Evolutionary conservation across 2,797 vertebrate species (phyloP).

Genomic region (Coranthus polyacanthus): DNA sequence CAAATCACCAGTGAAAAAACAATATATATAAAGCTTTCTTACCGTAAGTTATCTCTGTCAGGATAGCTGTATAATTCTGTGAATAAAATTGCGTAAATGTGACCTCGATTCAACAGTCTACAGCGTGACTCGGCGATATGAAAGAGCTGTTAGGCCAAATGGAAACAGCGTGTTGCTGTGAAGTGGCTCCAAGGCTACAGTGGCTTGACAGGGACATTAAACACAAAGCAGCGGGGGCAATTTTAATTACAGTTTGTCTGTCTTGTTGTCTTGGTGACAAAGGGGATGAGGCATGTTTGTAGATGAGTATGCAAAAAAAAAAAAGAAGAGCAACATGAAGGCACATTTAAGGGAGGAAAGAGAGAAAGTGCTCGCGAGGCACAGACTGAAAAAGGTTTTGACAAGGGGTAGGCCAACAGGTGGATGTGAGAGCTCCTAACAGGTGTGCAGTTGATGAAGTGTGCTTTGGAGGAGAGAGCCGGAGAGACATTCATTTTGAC

Average conservation of each 20-base stretch:
- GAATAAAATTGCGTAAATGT: slow-evolving; percentile 34
- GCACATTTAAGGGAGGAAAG: background rate
- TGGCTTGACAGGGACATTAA: slow-evolving; percentile 56
- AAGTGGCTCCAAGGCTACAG: slow-evolving; percentile 43
- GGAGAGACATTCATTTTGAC: slow-evolving; percentile 49
- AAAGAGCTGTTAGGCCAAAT: slow-evolving; percentile 31
- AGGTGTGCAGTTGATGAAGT: slow-evolving; percentile 50
- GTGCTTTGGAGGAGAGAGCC: slow-evolving; percentile 21
- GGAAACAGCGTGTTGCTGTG: slow-evolving; percentile 17
- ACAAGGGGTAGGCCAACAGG: slow-evolving; percentile 16
- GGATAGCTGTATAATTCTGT: slow-evolving; percentile 2
- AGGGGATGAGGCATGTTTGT: slow-evolving; percentile 38
- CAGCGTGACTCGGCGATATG: slow-evolving; percentile 14
- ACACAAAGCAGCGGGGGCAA: slow-evolving; percentile 52
- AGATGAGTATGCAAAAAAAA: slow-evolving; percentile 32
- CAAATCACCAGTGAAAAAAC: too few relatives aligned
- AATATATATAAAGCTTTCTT: background rate
- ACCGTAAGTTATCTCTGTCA: background rate
- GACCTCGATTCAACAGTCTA: slow-evolving; percentile 26
- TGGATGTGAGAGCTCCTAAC: slow-evolving; percentile 31
- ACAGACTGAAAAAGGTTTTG: too few relatives aligned
- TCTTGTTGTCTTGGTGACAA: slow-evolving; percentile 60
- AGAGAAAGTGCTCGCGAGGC: background rate
- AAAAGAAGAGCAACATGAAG: slow-evolving; percentile 1
- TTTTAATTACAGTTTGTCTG: slow-evolving; percentile 68